Evolutionary conservation across 2,888 invertebrate species (phyloP).

Genomic region (Syritta pipiens): DNA sequence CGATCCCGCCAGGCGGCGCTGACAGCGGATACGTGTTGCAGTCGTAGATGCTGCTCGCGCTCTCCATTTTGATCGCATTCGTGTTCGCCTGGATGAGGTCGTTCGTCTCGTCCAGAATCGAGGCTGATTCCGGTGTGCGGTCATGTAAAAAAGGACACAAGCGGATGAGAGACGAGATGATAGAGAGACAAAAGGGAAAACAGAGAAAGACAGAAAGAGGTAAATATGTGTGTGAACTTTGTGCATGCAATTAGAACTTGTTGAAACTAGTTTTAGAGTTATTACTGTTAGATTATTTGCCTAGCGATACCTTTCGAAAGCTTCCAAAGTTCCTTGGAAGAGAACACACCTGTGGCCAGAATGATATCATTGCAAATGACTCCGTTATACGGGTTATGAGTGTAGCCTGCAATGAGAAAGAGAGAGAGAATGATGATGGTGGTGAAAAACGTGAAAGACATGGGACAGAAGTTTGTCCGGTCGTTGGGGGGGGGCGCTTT

Average conservation of each 20-base stretch:
- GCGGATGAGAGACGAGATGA: neutral
- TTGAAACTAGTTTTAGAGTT: conserved; percentile 29
- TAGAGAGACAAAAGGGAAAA: conserved; percentile 1
- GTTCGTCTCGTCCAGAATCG: conserved; percentile 94
- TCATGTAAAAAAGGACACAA: too few species aligned
- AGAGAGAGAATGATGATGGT: neutral
- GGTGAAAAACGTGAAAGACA: neutral
- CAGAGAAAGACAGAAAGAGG: conserved; percentile 19
- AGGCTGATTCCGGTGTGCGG: too few species aligned
- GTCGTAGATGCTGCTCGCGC: conserved; percentile 85
- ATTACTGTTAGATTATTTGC: conserved; percentile 61
- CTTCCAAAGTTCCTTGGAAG: conserved; percentile 99
- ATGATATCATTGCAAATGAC: conserved; percentile 99
- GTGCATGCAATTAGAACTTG: conserved; percentile 38
- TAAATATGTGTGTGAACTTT: conserved; percentile 3
- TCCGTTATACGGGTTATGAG: conserved; percentile 98
- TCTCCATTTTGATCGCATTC: conserved; percentile 90
- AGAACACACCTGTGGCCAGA: conserved; percentile 99
- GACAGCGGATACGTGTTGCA: conserved; percentile 88
- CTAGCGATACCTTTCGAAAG: conserved; percentile 91
- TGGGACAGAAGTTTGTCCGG: neutral
- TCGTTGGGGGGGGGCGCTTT: too few species aligned
- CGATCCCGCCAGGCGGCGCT: conserved; percentile 79
- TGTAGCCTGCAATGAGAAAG: conserved; percentile 83
- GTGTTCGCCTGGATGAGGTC: conserved; percentile 81